phyloP scores from a whole-genome alignment of 2,113 vertebrate species.

The Xiphophorus hellerii region DNA sequence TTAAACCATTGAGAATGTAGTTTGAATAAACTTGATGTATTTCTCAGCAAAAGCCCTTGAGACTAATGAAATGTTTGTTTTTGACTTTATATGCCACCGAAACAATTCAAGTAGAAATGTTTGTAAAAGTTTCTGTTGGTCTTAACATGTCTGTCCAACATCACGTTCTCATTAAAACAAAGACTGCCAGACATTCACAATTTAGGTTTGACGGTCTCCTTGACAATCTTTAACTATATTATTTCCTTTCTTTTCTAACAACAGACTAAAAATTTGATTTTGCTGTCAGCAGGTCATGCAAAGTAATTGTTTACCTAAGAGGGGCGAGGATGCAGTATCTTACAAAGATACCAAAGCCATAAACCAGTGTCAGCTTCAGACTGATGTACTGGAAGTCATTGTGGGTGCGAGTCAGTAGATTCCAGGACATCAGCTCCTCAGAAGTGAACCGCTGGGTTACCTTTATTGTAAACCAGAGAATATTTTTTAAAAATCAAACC shows the following conservation, averaged over 20 bases:
- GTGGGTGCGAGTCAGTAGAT: slow-evolving; percentile 95
- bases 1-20: neutral
- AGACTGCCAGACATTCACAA: neutral
- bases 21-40: neutral
- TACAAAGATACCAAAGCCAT: slow-evolving; percentile 88
- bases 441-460: slow-evolving; percentile 95
- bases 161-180: neutral
- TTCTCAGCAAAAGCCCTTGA: neutral
- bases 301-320: slow-evolving; percentile 88
- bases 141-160: neutral
- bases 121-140: neutral
- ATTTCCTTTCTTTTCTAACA: neutral
- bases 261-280: neutral
- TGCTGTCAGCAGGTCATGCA: neutral
- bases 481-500: neutral
- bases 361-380: slow-evolving; percentile 86
- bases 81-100: neutral
- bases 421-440: slow-evolving; percentile 96
- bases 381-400: slow-evolving; percentile 94
- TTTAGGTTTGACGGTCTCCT: neutral
- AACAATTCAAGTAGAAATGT: neutral
- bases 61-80: neutral
- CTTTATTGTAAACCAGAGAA: slow-evolving; percentile 25
- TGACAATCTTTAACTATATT: neutral
- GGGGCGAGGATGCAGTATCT: slow-evolving; percentile 93